phyloP scores from a whole-genome alignment of 2,888 invertebrate species.

The Trichacis sp. region DNA sequence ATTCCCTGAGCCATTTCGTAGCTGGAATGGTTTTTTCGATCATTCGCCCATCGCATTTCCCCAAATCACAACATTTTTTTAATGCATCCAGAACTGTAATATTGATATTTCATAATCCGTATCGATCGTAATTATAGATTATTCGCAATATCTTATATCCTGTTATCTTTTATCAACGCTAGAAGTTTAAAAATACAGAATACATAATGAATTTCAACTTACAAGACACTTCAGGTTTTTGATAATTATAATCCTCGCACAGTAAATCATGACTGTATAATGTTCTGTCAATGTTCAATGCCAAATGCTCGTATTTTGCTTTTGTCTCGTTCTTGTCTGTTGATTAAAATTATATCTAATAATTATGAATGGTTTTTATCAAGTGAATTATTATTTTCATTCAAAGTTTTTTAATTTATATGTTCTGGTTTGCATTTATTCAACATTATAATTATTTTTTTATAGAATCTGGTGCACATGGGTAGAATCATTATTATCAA shows the following conservation, averaged over 20 bases:
- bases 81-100: slow-evolving; percentile 27
- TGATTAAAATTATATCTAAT: neutral
- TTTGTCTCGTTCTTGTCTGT: slow-evolving; percentile 3
- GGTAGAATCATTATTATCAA: no score
- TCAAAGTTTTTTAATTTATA: no score
- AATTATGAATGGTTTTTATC: no score
- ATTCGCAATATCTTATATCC: no score
- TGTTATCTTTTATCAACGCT: no score
- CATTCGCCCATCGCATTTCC: slow-evolving; percentile 43
- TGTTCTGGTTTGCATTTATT: no score
- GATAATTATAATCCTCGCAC: slow-evolving; percentile 69
- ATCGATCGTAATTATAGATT: no score
- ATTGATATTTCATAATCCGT: no score
- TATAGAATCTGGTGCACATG: no score
- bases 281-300: slow-evolving; percentile 66
- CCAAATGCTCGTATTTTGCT: slow-evolving; percentile 13
- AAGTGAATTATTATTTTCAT: no score
- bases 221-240: slow-evolving; percentile 68
- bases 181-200: no score
- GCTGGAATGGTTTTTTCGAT: slow-evolving; percentile 70
- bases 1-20: slow-evolving; percentile 75
- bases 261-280: slow-evolving; percentile 70
- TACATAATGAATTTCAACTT: slow-evolving; percentile 60
- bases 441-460: no score
- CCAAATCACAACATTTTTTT: slow-evolving; percentile 23